Evolutionary conservation across 1,140 invertebrate genomes (phyloP).

Genomic region (Triops cancriformis): DNA sequence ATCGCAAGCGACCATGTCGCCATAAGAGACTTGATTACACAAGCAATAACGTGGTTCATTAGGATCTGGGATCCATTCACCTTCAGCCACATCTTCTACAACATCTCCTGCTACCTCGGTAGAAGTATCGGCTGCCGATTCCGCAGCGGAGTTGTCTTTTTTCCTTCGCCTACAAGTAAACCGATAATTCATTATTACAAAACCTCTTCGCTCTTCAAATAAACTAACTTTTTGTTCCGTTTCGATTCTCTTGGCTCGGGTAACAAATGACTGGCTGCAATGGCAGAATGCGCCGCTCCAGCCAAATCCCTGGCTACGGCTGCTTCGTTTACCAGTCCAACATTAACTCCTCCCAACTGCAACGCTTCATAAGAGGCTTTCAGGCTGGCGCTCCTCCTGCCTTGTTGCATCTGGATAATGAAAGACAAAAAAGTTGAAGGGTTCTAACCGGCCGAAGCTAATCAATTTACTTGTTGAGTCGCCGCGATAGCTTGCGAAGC

Average conservation of each 20-base stretch:
- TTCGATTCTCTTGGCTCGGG: constrained; percentile 12
- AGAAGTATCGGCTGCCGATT: constrained; percentile 30
- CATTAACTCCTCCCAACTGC: constrained; percentile 28
- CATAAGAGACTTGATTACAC: constrained; percentile 96
- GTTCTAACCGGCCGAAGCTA: neutral
- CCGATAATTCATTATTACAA: neutral
- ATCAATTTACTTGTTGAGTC: constrained; percentile 66
- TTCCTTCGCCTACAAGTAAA: neutral
- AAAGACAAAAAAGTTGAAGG: constrained; percentile 17
- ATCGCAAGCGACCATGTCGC: constrained; percentile 98
- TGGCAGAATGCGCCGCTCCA: neutral
- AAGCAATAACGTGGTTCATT: constrained; percentile 94
- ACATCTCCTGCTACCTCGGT: constrained; percentile 40
- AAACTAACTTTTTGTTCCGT: neutral
- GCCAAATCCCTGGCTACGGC: neutral
- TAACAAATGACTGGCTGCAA: constrained; percentile 15
- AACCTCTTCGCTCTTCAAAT: neutral
- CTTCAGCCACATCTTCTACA: constrained; percentile 36
- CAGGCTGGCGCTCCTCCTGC: constrained; percentile 80
- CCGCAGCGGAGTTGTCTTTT: neutral
- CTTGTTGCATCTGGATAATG: constrained; percentile 70
- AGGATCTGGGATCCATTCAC: constrained; percentile 78
- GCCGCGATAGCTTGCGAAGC: constrained; percentile 93
- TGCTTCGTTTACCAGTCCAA: neutral
- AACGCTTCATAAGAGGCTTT: constrained; percentile 91